Base-by-base conservation (phyloP, 2,888 invertebrate genomes). In the Amiota mariae region DNA sequence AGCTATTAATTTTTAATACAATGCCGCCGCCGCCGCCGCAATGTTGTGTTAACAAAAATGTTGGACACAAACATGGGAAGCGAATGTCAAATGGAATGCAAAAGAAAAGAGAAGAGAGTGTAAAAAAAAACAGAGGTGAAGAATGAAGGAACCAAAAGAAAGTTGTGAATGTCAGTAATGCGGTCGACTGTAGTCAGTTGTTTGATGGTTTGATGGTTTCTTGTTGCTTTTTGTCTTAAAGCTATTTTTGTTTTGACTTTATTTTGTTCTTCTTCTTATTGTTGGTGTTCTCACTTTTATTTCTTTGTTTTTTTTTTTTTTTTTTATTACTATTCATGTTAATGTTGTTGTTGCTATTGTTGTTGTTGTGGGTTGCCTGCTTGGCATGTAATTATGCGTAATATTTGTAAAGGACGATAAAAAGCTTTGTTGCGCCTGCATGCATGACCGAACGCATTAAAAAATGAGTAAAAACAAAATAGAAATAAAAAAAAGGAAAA, bases 1-100 rank as follows among this genome's bases (percentile, higher is more conserved):
- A 63, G 81, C 81, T 79, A 84, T 85, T 85, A 82, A 85, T 83
- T 83, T 83, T 83, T 83, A 85, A 85, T 72, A 46, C 57, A 72
- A 46, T 59, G n/a, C 47, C 46, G 46, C 8, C 9, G 18, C 61
- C 24, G 36, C 20, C 9, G 18, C 61, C 24, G 36, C 20, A 20
- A 1, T 24, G 61, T 12, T 15, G 47, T n/a, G 64, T 18, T 11
- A 66, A 49, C 9, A 6, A 49, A 49, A 48, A 66, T 18, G 49
- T 20, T 59, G 54, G 54, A 54, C 12, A 54, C n/a, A 54, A 54
- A 54, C 3, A 54, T n/a, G 1, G 13, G 4, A n/a, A 54, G n/a
- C 54, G 54, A 6, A 54, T 54, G n/a, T 54, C 54, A 54, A 54
- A 54, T 6, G n/a, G n/a, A 54, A 54, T n/a, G n/a, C 12, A 54